These are phyloP conservation scores for Paracanthobrama guichenoti DNA, from an alignment of 2,113 vertebrate genomes.

Conservation along the genomic window DNA sequence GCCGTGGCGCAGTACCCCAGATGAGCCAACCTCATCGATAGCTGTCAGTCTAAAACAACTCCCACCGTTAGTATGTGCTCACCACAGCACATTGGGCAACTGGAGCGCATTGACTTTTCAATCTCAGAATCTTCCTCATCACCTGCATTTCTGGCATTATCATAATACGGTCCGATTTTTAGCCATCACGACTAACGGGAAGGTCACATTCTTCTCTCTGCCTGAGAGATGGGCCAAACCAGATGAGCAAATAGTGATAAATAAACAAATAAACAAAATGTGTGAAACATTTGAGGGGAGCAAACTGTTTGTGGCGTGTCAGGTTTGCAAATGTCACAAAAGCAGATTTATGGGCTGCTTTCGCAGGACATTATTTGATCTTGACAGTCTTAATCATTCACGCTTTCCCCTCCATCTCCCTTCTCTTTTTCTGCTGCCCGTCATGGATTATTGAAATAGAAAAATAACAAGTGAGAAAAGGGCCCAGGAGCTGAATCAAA, in stretches of 20 bases:
- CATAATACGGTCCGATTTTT: constrained; percentile 49
- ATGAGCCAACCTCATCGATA: constrained; percentile 63
- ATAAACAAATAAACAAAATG: constrained; percentile 72
- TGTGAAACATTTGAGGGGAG: constrained; percentile 73
- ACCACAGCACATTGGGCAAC: constrained; percentile 61
- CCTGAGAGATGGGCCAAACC: constrained; percentile 50
- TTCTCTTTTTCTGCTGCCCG: constrained; percentile 84
- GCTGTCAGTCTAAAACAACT: constrained; percentile 67
- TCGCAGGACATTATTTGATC: constrained; percentile 98
- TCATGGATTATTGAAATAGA: constrained; percentile 99
- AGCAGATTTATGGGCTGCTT: constrained; percentile 97
- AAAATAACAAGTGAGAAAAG: constrained; percentile 92
- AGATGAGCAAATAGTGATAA: constrained; percentile 67
- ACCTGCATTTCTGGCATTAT: constrained; percentile 44
- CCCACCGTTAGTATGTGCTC: constrained; percentile 62
- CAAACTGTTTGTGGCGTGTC: constrained; percentile 66
- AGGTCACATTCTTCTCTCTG: constrained; percentile 61
- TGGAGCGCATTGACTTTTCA: constrained; percentile 66
- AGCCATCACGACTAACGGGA: constrained; percentile 59
- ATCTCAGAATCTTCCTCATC: constrained; percentile 58
- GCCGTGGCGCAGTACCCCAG: constrained; percentile 44
- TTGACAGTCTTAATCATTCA: constrained; percentile 99
- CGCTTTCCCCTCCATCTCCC: constrained; percentile 88
- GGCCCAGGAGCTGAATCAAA: constrained; percentile 94
- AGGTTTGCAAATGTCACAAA: constrained; percentile 96